Conservation (phyloP, 92 coral and sea anemone species). For the Bergia puertoricense region DNA sequence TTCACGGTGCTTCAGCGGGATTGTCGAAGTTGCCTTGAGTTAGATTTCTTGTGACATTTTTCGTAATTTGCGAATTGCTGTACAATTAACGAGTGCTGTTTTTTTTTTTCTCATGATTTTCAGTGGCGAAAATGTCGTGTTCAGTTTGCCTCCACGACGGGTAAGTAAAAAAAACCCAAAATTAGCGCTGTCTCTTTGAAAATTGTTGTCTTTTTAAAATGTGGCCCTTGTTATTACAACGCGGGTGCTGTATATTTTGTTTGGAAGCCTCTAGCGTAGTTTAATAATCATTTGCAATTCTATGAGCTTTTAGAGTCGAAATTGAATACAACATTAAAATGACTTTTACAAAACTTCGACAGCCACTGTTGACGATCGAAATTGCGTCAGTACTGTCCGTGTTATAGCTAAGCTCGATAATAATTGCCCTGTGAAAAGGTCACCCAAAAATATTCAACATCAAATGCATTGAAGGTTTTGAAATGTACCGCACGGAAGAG, state of each 20-base stretch:
- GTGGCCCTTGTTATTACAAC: not conserved
- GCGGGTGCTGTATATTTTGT: not conserved
- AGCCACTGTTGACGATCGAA: not conserved
- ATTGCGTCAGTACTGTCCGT: too few relatives aligned
- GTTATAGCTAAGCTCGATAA: too few relatives aligned
- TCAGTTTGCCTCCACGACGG: slow-evolving; percentile 2
- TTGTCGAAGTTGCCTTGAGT: not conserved
- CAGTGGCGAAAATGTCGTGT: slow-evolving; percentile 40
- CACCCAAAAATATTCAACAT: too few relatives aligned
- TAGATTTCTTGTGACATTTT: not conserved
- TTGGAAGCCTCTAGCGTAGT: not conserved
- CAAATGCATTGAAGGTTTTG: not conserved
- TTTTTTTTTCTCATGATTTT: not conserved
- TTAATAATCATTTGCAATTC: not conserved
- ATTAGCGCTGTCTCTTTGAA: not conserved
- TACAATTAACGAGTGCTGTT: not conserved
- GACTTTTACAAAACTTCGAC: not conserved
- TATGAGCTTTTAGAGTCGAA: not conserved
- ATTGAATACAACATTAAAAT: too few relatives aligned
- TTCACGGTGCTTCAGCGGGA: not conserved
- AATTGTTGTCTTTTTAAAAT: too few relatives aligned
- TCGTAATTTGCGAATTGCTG: not conserved
- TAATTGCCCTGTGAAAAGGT: too few relatives aligned
- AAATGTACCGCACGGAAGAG: not conserved
- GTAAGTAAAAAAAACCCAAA: not conserved